These are phyloP conservation scores for Phodopus roborovskii DNA, from an alignment of 2,113 vertebrate species.

Conservation along the genomic window DNA sequence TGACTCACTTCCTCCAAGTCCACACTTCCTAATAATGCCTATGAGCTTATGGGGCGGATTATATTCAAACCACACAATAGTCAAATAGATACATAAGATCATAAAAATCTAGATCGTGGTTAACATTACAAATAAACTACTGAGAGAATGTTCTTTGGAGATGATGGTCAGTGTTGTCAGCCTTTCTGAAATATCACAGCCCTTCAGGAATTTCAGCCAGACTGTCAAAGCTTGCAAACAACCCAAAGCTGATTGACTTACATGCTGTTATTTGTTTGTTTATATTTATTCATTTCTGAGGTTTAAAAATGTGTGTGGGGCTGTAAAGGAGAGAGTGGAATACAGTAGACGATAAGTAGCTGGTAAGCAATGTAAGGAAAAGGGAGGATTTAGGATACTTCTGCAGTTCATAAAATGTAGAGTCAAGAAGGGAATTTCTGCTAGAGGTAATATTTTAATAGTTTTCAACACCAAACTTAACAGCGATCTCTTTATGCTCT, in stretches of 20 bases:
- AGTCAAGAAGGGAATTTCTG: constrained; percentile 6
- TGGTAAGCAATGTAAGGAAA: not conserved
- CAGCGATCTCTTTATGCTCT: not conserved
- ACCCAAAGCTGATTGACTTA: not conserved
- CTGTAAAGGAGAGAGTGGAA: not conserved
- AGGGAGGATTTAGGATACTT: not conserved
- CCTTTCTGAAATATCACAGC: not conserved
- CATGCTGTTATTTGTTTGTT: not conserved
- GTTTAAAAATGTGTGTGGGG: not conserved
- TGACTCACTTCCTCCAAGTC: not conserved
- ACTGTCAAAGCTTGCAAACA: not conserved
- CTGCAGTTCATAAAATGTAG: not conserved
- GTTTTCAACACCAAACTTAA: constrained; percentile 2
- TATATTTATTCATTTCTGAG: not conserved
- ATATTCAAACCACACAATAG: not conserved
- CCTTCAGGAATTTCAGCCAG: not conserved
- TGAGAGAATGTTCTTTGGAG: not conserved
- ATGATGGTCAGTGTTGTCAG: not conserved
- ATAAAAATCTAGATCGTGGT: not conserved
- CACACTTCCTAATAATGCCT: not conserved
- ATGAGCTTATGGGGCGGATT: not conserved
- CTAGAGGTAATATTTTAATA: not conserved
- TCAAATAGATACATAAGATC: not conserved
- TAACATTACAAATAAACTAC: not conserved
- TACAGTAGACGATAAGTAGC: not conserved